These are phyloP conservation scores for Indri indri DNA, from an alignment of 2,113 vertebrate species.

Conservation along the genomic window DNA sequence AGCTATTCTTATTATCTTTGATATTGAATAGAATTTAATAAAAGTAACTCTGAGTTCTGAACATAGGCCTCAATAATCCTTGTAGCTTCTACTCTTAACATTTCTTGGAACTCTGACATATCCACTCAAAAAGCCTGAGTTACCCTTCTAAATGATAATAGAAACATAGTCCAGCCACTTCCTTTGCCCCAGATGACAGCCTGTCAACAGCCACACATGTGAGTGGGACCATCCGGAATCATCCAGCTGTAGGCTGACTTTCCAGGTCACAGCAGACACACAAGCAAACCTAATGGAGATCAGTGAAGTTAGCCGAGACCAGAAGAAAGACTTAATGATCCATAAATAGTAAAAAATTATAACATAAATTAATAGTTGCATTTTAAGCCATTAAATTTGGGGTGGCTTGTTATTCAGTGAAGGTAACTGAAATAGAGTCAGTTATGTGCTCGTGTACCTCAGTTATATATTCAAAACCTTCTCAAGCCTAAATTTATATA, in stretches of 20 bases:
- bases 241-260: background rate
- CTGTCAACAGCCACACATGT: background rate
- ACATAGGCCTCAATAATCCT: background rate
- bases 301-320: background rate
- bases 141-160: background rate
- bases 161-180: background rate
- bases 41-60: background rate
- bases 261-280: background rate
- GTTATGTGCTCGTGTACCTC: background rate
- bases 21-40: background rate
- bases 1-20: background rate
- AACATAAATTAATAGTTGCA: background rate
- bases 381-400: background rate
- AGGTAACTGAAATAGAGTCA: background rate
- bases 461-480: background rate
- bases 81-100: background rate
- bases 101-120: background rate
- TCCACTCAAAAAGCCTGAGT: background rate
- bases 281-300: background rate
- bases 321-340: background rate
- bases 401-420: background rate
- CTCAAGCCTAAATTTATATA: background rate
- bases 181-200: background rate
- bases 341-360: background rate
- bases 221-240: background rate